Base-by-base conservation (phyloP, 1,140 invertebrate genomes). In the Drosophila bocki region DNA sequence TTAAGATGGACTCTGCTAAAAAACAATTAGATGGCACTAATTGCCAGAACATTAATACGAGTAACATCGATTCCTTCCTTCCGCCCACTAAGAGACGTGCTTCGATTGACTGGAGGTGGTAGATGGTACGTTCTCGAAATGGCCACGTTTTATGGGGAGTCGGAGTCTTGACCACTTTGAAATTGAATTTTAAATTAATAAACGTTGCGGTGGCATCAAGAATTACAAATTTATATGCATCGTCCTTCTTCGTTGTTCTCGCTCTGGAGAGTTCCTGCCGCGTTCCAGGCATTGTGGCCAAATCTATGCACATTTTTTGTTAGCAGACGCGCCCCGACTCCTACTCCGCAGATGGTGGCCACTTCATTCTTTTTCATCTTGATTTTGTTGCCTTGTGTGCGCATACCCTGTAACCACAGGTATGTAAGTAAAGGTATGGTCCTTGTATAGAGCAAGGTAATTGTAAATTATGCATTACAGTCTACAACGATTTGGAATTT, bases 131-230 rank as follows among this genome's bases (percentile, higher is more conserved):
- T 26, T 72, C 44, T 60, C 41, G 7, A 33, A 67, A 67, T 57
- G 68, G 60, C 42, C 75, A 57, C 51, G 59, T 57, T 41, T 59
- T 56, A 60, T 39, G 57, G 57, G 45, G 4, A 53, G 64, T 51
- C 85, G 41, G 4, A 56, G 64, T 51, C 85, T 75, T 87, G 85
- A 81, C 80, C 84, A 88, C 70, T 84, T 81, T 84, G 82, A 90
- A 88, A 88, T 88, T 88, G 84, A 88, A 88, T 88, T 88, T 88
- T 90, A 88, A 90, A 88, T 88, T 88, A 88, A 88, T 88, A 88
- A 88, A 90, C 85, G 85, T 84, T 78, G 84, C 65, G 85, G 84
- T 60, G 90, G 80, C 85, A 88, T 88, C 84, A 88, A 78, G 84
- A 88, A 87, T 90, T 88, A 88, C 84, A 88, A 88, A 90, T 88